A percentile compares a stretch with the other conserved stretches of the same genome.
These are phyloP conservation scores for Pyralis farinalis DNA, from an alignment of 2,888 invertebrate genomes.

Conservation along the genomic window DNA sequence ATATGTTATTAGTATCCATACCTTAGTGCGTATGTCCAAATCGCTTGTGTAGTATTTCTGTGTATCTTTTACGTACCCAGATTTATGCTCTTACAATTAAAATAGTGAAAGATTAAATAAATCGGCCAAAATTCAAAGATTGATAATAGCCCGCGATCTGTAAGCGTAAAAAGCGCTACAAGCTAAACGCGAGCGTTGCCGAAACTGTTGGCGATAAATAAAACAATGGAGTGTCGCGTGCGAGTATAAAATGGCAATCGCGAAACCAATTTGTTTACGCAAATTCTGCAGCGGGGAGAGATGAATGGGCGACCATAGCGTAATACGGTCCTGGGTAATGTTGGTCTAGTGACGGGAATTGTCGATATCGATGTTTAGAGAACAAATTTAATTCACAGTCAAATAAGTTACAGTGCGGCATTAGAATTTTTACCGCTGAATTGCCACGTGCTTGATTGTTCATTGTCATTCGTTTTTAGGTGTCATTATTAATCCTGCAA, in stretches of 20 bases:
- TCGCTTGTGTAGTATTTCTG: no score
- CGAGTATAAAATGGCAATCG: constrained; percentile 81
- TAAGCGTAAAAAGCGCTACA: constrained; percentile 72
- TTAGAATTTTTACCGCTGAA: no score
- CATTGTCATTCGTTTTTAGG: no score
- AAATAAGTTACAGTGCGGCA: no score
- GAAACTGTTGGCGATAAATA: constrained; percentile 78
- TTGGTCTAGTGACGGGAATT: constrained; percentile 35
- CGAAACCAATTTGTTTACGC: constrained; percentile 82
- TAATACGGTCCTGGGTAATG: constrained; percentile 60
- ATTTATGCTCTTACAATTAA: no score
- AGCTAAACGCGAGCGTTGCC: constrained; percentile 72
- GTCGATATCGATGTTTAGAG: constrained; percentile 26
- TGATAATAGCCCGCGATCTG: constrained; percentile 68
- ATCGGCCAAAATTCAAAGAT: constrained; percentile 33
- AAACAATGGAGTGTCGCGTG: constrained; percentile 77
- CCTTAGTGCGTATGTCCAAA: no score
- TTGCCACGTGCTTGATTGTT: no score
- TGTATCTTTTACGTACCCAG: no score
- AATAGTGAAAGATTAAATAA: neutral
- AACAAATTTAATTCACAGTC: no score
- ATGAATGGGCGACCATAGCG: constrained; percentile 79
- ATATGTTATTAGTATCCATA: no score
- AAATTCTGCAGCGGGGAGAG: constrained; percentile 78
- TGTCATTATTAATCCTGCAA: no score